Evolutionary conservation across 2,113 vertebrate genomes (phyloP).

Genomic region (Myiozetetes cayanensis): DNA sequence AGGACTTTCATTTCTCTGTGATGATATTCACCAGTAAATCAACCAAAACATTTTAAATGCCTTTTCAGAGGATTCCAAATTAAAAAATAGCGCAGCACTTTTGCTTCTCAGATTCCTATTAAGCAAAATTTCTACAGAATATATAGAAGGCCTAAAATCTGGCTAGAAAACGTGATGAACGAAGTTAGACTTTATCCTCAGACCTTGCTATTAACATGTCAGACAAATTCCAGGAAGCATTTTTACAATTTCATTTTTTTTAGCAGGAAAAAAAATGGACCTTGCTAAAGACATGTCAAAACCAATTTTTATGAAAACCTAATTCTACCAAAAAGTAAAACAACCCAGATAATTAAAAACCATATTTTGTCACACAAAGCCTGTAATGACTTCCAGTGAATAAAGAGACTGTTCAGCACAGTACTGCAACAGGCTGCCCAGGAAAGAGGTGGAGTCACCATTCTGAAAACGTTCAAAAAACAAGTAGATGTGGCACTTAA

Average conservation of each 20-base stretch:
- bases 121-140: not conserved
- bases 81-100: not conserved
- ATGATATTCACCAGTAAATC: not conserved
- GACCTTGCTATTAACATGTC: not conserved
- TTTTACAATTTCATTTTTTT: not conserved
- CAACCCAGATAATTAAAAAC: conserved; percentile 53
- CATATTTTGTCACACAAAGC: conserved; percentile 36
- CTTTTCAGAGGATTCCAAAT: not conserved
- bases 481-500: not conserved
- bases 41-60: not conserved
- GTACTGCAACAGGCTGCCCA: not conserved
- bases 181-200: not conserved
- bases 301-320: conserved; percentile 17
- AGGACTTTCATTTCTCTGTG: not conserved
- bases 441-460: not conserved
- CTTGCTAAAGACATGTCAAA: not conserved
- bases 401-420: not conserved
- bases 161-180: not conserved
- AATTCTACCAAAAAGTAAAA: conserved; percentile 37
- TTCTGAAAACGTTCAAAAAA: not conserved
- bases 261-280: not conserved
- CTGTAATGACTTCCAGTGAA: conserved; percentile 44
- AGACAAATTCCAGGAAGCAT: not conserved
- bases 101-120: not conserved
- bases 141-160: not conserved